These are phyloP conservation scores for Dexiosoma caninum DNA, from an alignment of 2,888 invertebrate species.

Conservation along the genomic window DNA sequence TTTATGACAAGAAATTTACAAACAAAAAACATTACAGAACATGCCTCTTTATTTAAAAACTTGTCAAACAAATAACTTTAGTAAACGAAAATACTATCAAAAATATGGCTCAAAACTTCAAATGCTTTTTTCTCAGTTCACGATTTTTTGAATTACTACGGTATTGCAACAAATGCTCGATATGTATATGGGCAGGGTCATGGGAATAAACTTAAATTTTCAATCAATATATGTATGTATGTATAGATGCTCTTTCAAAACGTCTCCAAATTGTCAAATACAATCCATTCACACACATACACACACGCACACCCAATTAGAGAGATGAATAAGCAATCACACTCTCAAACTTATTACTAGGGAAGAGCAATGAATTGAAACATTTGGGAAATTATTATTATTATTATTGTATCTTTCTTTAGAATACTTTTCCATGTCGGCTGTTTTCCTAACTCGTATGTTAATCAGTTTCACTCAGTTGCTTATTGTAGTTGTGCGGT, in stretches of 20 bases:
- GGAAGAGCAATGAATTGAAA: neutral
- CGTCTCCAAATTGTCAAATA: neutral
- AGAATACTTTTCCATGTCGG: neutral
- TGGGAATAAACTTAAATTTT: constrained; percentile 45
- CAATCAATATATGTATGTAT: constrained; percentile 32
- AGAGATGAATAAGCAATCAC: neutral
- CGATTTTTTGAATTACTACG: too few relatives aligned
- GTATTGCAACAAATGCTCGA: too few relatives aligned
- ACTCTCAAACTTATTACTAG: neutral
- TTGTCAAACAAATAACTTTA: too few relatives aligned
- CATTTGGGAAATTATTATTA: constrained; percentile 23
- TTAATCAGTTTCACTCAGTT: constrained; percentile 40
- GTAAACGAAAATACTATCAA: too few relatives aligned
- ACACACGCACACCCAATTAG: neutral
- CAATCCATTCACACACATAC: too few relatives aligned
- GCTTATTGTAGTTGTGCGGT: constrained; percentile 17
- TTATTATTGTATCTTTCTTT: constrained; percentile 36
- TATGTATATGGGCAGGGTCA: constrained; percentile 25
- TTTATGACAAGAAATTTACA: too few relatives aligned
- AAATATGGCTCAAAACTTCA: too few relatives aligned
- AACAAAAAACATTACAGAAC: too few relatives aligned
- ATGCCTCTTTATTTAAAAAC: too few relatives aligned
- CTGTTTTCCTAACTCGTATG: constrained; percentile 46
- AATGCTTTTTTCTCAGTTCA: too few relatives aligned
- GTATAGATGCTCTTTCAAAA: neutral